Percentiles rank a stretch among this genome's conserved stretches.
These are phyloP conservation scores for Pogona vitticeps DNA, from an alignment of 2,113 vertebrate genomes.

Conservation along the genomic window DNA sequence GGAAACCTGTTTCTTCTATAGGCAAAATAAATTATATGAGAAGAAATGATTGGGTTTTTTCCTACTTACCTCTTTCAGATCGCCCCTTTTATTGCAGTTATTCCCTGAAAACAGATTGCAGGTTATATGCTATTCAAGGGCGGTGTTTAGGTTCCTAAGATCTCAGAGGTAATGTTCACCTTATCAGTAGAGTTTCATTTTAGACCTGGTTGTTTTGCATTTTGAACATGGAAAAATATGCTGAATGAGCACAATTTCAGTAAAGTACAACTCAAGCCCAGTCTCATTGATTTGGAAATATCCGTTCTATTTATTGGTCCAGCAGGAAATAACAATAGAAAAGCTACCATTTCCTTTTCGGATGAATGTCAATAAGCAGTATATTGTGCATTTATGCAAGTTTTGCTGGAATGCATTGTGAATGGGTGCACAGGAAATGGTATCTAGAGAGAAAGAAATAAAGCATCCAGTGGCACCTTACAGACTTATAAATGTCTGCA, in stretches of 20 bases:
- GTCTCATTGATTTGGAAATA: conserved; percentile 1
- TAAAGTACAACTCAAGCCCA: not conserved
- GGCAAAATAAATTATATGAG: not conserved
- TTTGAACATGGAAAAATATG: not conserved
- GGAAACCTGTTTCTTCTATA: not conserved
- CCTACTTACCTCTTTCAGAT: not conserved
- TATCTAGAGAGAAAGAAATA: not conserved
- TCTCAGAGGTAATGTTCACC: not conserved
- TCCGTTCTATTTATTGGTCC: not conserved
- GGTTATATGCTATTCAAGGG: not conserved
- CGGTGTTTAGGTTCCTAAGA: not conserved
- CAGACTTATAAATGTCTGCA: not conserved
- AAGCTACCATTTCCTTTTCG: conserved; percentile 26
- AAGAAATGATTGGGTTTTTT: not conserved
- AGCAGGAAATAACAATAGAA: conserved; percentile 35
- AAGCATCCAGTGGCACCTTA: not conserved
- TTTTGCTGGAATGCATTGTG: not conserved
- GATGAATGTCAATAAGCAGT: conserved; percentile 24
- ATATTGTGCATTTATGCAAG: not conserved
- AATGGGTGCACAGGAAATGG: not conserved
- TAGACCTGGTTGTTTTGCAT: not conserved
- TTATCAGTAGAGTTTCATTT: not conserved
- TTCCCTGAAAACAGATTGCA: not conserved
- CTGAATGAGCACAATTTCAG: not conserved
- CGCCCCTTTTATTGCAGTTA: not conserved